These are phyloP conservation scores for Anthoscopus minutus DNA, from an alignment of 2,113 vertebrate species.

Conservation along the genomic window DNA sequence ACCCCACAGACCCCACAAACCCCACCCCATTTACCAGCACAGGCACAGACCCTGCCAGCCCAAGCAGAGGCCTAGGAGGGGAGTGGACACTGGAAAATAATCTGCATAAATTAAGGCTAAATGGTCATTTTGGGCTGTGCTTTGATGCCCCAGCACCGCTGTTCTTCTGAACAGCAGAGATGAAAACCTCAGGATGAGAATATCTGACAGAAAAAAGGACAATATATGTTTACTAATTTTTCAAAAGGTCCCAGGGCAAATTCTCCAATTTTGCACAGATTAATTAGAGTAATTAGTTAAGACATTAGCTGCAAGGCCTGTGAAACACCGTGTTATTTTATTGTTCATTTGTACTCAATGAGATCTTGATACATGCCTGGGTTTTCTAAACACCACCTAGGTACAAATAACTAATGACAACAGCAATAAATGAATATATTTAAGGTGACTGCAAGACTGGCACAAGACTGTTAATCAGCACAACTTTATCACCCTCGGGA, in stretches of 20 bases:
- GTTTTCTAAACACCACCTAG: neutral
- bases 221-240: neutral
- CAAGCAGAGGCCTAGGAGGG: neutral
- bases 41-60: neutral
- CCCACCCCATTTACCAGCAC: rapidly evolving
- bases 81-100: neutral
- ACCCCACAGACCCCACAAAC: neutral
- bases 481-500: neutral
- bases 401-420: neutral
- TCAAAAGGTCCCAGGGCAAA: neutral
- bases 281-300: constrained; percentile 21
- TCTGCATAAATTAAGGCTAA: neutral
- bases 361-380: neutral
- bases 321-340: neutral
- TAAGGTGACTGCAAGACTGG: neutral
- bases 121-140: neutral
- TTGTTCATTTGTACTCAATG: neutral
- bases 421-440: neutral
- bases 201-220: neutral
- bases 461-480: neutral
- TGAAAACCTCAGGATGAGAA: neutral
- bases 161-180: neutral
- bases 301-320: neutral
- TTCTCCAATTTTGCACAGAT: neutral
- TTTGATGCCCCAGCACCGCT: neutral